Base-by-base conservation (phyloP, 2,888 invertebrate species). In the Thymelicus acteon region DNA sequence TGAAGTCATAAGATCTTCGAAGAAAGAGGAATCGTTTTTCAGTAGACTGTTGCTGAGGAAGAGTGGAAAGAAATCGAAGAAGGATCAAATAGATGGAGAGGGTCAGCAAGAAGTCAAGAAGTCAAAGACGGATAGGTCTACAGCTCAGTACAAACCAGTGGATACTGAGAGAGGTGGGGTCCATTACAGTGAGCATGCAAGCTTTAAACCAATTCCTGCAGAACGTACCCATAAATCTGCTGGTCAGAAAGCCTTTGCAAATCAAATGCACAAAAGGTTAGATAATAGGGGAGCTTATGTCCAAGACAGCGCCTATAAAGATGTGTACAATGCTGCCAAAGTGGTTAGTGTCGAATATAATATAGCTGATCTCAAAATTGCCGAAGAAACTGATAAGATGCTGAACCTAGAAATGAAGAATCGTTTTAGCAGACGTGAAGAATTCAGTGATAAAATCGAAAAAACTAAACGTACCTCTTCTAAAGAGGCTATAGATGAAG, bases 41-140 rank as follows among this genome's bases (percentile, higher is more conserved):
- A 95, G 96, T 71, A 94, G 96, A 74, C 86, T 97, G 67, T 93
- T 96, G 58, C 92, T 96, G 54, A 94, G 96, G 76, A 95, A 96
- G 78, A 96, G 96, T 69, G 96, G 96, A 44, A 96, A 96, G 82
- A 96, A 96, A 84, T 95, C 95, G 73, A 95, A 96, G 77, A 93
- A 95, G 72, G 94, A 95, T 48, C 90, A 87, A 72, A 87, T 86
- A 0, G 92, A 92, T 54, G 91, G 90, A 15, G 94, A 91, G 48
- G 83, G 86, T 47, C 87, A 89, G 66, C 86, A 87, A 63, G 93
- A 93, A 67, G 82, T 88, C 3, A 94, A 89, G 75, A 88, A 91
- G 77, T 82, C 86, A 24, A 91, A 91, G 79, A 87, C 86, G 10
- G 92, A 93, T 0, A 91, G 90, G 76, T 72, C 82, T 6, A 73